Percentiles rank a stretch among this genome's conserved stretches.
phyloP scores from a whole-genome alignment of 2,113 vertebrate species.

The Castor canadensis region DNA sequence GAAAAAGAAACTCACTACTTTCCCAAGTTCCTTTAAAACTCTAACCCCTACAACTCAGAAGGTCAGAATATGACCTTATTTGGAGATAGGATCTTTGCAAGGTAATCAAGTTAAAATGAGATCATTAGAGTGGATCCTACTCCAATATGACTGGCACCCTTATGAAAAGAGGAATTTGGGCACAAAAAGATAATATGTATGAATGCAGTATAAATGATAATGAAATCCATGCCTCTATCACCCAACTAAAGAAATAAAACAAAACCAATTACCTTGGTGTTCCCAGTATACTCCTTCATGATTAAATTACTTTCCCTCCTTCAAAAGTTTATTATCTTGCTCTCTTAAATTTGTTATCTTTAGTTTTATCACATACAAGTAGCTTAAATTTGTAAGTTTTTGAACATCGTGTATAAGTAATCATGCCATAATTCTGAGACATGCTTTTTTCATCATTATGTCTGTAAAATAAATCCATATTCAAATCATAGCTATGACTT shows the following conservation, averaged over 20 bases:
- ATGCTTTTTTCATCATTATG: neutral
- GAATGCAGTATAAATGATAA: neutral
- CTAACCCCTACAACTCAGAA: neutral
- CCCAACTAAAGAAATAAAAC: neutral
- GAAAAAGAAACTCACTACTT: neutral
- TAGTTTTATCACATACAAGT: neutral
- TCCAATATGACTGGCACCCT: neutral
- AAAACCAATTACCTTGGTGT: neutral
- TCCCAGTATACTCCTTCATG: neutral
- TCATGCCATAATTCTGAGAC: neutral
- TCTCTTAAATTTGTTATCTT: neutral
- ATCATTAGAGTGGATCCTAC: neutral
- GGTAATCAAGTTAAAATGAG: neutral
- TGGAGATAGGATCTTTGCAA: neutral
- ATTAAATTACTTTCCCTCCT: neutral
- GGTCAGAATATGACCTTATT: neutral
- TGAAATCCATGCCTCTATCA: neutral
- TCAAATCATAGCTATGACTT: neutral
- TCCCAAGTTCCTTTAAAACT: neutral
- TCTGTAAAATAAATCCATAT: neutral
- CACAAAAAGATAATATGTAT: neutral
- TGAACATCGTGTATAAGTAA: neutral
- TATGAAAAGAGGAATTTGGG: neutral
- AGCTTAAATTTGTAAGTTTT: neutral
- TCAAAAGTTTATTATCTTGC: neutral